Evolutionary conservation across 2,797 vertebrate genomes (phyloP), one percentile per base, ranked within the genome.

Genomic region (Euthynnus affinis): DNA sequence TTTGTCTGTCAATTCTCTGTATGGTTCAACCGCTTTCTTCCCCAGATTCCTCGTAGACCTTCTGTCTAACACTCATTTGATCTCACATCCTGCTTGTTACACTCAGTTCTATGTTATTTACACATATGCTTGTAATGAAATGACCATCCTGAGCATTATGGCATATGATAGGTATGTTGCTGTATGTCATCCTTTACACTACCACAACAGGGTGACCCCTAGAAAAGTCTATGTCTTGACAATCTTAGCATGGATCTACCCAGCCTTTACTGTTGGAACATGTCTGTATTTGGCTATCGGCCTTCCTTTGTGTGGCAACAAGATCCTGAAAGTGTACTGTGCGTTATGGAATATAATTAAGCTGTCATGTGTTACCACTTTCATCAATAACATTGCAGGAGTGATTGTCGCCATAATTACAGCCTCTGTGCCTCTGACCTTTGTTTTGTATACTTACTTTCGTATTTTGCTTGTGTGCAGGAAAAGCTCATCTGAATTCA

Each of bases 301-400:
- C 40, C 82, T 92, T 44, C 91, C 87, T 52, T 57, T 93, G 6
- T 92, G 91, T 78, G 87, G 87, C 0, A 91, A 81, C 12, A 2
- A 83, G 3, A 88, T 93, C 23, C 55, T 80, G 4, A 91, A 91
- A 51, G 3, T 92, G 0, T 93, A 74, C 10, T 93, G 91, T 63
- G 81, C 84, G n/a, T 89, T 70, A 73, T 93, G 90, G 90, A 85
- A 87, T 22, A 22, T 93, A 7, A 85, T 81, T 4, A 83, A 80
- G 60, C 9, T 88, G 18, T 87, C 91, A 20, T 92, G 89, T 66
- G 51, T 87, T 13, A 4, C 46, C 3, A 91, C 71, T 4, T 27
- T 23, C 29, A 10, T 25, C 0, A 86, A 87, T 27, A 89, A 88
- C 25, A 15, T 75, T 62, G 14, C 20, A 1, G 88, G 86, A 2